Evolutionary conservation across 2,888 invertebrate genomes (phyloP), one percentile per base, ranked within the genome.

Genomic region (Eudemis profundana): DNA sequence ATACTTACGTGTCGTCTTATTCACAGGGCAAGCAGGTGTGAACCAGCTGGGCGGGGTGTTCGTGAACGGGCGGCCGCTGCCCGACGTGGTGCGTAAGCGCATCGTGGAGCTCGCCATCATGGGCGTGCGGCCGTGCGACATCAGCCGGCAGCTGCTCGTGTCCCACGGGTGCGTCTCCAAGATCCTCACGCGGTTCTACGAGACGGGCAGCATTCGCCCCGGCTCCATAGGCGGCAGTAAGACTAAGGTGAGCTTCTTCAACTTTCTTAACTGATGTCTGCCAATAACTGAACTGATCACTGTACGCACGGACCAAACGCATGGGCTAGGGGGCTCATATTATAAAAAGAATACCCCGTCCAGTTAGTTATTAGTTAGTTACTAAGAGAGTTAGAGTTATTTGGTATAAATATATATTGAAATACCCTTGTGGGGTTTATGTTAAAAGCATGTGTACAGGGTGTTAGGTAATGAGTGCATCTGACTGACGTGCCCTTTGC

Each of bases 121-220:
- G 90, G 98, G 98, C 0, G 98, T 99, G 0, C 91, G 98, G 47
- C 98, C 99, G 14, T 99, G 98, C 86, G 99, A 99, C 92, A 99
- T 99, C 85, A 98, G 98, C 57, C 93, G 99, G 7, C 98, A 98
- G 82, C 94, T 99, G 66, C 94, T 98, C 59, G 98, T 99, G 54
- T 98, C 98, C 0, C 98, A 99, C 82, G 99, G 98, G 65, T 99
- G 98, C 88, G 98, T 99, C 60, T 98, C 98, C 72, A 99, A 99
- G 93, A 99, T 99, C 72, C 93, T 99, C 66, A 98, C 98, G 12
- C 93, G 98, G 73, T 99, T 98, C 92, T 98, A 98, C 90, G 98
- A 98, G 93, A 99, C 98, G 0, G 98, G 98, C 3, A 98, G 98
- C 68, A 98, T 98, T 69, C 94, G 98, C 72, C 98, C 98, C 0